Conservation (phyloP, 2,888 invertebrate genomes). For the Pristionchus arcanus region DNA sequence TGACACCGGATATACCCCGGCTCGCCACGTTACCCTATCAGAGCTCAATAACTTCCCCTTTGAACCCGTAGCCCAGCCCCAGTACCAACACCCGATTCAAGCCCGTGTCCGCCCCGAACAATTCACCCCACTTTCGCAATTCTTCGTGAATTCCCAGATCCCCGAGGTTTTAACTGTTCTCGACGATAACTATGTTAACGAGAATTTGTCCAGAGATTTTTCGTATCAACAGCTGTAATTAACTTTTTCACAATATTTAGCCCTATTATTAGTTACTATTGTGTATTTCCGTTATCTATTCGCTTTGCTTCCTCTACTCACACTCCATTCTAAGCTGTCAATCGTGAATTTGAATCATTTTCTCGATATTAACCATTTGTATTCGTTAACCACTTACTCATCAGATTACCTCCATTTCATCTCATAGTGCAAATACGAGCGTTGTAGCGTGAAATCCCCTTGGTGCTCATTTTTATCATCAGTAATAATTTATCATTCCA, state of each 20-base stretch:
- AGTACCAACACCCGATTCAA: not conserved
- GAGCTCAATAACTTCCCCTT: not conserved
- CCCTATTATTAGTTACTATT: no score
- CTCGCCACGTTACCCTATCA: not conserved
- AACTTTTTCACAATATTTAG: not conserved
- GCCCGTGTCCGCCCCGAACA: not conserved
- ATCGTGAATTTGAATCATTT: no score
- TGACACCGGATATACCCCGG: not conserved
- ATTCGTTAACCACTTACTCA: not conserved
- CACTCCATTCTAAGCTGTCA: no score
- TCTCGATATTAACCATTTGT: no score
- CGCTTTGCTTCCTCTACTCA: not conserved
- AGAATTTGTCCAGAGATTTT: not conserved
- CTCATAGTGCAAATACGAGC: not conserved
- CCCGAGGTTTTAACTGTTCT: not conserved
- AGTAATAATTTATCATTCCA: slow-evolving; percentile 19
- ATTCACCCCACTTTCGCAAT: not conserved
- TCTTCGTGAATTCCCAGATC: not conserved
- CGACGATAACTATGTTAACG: not conserved
- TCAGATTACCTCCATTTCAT: not conserved
- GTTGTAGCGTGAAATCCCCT: not conserved
- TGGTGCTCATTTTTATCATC: not conserved
- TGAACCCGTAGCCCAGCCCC: not conserved
- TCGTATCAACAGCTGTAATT: not conserved
- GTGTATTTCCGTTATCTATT: not conserved